phyloP scores from a whole-genome alignment of 2,888 invertebrate species.

The Megaustenia siamemsis region DNA sequence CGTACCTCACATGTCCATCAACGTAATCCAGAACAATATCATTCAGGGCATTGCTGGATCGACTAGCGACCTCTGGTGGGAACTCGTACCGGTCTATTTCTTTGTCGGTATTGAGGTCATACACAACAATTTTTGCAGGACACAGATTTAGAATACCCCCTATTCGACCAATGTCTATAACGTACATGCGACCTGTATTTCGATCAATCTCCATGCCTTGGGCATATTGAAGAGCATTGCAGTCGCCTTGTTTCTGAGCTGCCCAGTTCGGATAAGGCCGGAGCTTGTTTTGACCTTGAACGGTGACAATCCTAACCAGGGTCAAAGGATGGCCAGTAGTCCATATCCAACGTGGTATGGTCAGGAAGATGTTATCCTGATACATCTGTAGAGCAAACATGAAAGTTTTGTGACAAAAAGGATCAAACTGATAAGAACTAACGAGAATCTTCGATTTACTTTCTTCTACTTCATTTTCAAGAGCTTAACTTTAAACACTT shows the following conservation, averaged over 20 bases:
- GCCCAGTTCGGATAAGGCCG: slow-evolving; percentile 69
- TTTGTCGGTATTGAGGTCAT: slow-evolving; percentile 62
- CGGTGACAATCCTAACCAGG: slow-evolving; percentile 57
- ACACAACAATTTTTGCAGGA: slow-evolving; percentile 69
- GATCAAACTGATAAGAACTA: too few relatives aligned
- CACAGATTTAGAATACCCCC: slow-evolving; percentile 58
- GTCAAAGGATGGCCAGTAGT: slow-evolving; percentile 52
- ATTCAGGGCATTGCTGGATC: slow-evolving; percentile 64
- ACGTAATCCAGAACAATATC: slow-evolving; percentile 71
- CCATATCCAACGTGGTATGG: slow-evolving; percentile 66
- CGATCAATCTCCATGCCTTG: slow-evolving; percentile 73
- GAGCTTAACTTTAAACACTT: too few relatives aligned
- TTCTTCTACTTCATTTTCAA: too few relatives aligned
- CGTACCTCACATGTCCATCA: slow-evolving; percentile 63
- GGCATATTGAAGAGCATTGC: slow-evolving; percentile 68
- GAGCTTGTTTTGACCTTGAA: slow-evolving; percentile 53
- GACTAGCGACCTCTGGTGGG: slow-evolving; percentile 63
- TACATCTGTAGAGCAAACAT: slow-evolving; percentile 55
- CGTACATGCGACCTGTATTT: slow-evolving; percentile 69
- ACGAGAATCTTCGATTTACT: too few relatives aligned
- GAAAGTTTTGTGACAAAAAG: too few relatives aligned
- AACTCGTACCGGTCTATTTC: slow-evolving; percentile 63
- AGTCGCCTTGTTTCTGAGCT: slow-evolving; percentile 67
- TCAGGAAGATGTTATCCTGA: slow-evolving; percentile 65
- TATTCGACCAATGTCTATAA: slow-evolving; percentile 67